Evolutionary conservation across 23 tunicate genomes (phyloP), one percentile per base, ranked within the genome.

Genomic region (Ascidia mentula): DNA sequence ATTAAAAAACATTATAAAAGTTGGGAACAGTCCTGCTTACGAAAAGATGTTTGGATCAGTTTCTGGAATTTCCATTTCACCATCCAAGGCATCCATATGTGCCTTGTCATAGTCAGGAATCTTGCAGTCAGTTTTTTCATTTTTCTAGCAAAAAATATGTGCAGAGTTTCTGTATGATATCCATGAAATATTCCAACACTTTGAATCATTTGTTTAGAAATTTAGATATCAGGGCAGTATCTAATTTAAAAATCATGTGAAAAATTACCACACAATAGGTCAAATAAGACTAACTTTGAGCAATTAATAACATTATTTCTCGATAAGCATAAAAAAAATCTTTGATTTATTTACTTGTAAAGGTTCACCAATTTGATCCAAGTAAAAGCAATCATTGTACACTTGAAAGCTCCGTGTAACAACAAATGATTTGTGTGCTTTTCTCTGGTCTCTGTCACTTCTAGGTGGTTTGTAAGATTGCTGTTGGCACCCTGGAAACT

Each of bases 291-390:
- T 28, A 53, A 6, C 65, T 53, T 9, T 20, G 24, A 3, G 2
- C 65, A 6, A 53, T 28, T 9, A 9, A 6, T 53, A 53, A 53
- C 53, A 53, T 53, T 3, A 5, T 53, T 53, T 3, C 2, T 1
- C 65, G 24, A 6, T 20, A 5, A 53, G 24, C 22, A 9, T 53
- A 20, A 53, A 1, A 9, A 53, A 53, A 15, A 40, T n/a, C n/a
- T n/a, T n/a, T n/a, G n/a, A n/a, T n/a, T n/a, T n/a, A n/a, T n/a
- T n/a, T 24, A 82, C 85, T 73, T 36, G 12, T 40, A 90, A 34
- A 0, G 89, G 85, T 72, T 88, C 89, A 0, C 98, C 98, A 17
- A 93, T 46, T 39, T 84, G 94, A 71, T 93, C 98, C 36, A 93
- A 5, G 69, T 90, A 93, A 72, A 93, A 93, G 40, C 32, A 6